Evolutionary conservation across 2,797 vertebrate species (phyloP).

Genomic region (Liparis tanakae): DNA sequence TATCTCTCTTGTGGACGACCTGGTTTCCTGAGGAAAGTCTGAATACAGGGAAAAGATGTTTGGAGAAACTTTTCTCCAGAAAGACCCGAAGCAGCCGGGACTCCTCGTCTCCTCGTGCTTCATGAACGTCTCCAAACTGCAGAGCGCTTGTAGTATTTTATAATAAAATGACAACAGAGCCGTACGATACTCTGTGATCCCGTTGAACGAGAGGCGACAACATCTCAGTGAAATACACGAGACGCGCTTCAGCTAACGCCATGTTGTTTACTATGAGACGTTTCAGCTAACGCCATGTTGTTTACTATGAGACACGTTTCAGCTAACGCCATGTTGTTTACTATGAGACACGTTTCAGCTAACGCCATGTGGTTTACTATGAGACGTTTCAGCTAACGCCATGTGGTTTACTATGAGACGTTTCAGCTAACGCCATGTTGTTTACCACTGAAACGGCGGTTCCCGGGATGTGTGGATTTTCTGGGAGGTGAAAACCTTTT

Average conservation of each 20-base stretch:
- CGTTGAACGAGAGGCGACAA: conserved; percentile 60
- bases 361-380: too few relatives aligned
- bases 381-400: too few relatives aligned
- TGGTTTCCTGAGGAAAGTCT: neutral
- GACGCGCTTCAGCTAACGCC: conserved; percentile 3
- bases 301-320: too few relatives aligned
- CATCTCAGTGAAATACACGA: conserved; percentile 44
- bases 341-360: too few relatives aligned
- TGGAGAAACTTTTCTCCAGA: conserved; percentile 9
- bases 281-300: too few relatives aligned
- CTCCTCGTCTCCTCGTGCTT: conserved; percentile 14
- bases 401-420: too few relatives aligned
- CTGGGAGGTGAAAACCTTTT: neutral
- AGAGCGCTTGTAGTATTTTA: conserved; percentile 57
- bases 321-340: too few relatives aligned
- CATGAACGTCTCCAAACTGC: conserved; percentile 36
- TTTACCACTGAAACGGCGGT: too few relatives aligned
- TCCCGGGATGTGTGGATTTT: neutral
- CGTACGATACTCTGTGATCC: conserved; percentile 61
- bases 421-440: too few relatives aligned
- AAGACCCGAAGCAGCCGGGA: conserved; percentile 26
- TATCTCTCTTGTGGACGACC: neutral
- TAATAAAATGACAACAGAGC: conserved; percentile 56
- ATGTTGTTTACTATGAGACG: conserved; percentile 8
- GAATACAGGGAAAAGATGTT: conserved; percentile 4